phyloP scores from a whole-genome alignment of 2,797 vertebrate genomes.

The Mus spretus region DNA sequence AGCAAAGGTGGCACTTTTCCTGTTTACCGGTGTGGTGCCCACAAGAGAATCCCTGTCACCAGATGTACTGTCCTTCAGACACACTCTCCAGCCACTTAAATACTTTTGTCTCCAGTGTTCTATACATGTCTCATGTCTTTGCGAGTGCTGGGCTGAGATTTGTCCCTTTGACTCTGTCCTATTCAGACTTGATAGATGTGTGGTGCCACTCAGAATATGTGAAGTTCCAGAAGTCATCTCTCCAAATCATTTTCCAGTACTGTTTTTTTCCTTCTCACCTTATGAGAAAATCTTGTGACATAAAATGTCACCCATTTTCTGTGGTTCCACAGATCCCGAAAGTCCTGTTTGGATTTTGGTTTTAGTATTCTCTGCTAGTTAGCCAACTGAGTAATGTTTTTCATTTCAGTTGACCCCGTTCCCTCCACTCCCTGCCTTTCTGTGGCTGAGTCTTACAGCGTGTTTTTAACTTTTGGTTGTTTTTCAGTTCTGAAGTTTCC shows the following conservation, averaged over 20 bases:
- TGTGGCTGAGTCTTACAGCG: background rate
- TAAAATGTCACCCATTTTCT: background rate
- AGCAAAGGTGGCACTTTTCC: background rate
- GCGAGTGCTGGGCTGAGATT: background rate
- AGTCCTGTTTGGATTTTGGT: background rate
- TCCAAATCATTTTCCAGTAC: background rate
- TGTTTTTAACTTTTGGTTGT: background rate
- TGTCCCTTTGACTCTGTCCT: background rate
- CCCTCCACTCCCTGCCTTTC: slow-evolving; percentile 13
- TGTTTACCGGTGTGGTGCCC: background rate
- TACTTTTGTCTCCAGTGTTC: too few species aligned
- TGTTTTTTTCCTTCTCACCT: background rate
- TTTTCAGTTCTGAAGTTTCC: slow-evolving; percentile 49
- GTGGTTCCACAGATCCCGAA: background rate
- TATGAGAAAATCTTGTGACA: background rate
- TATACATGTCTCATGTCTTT: too few species aligned
- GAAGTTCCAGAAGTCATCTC: background rate
- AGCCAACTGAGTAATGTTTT: background rate
- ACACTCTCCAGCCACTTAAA: background rate
- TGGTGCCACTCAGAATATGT: background rate
- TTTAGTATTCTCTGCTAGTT: background rate
- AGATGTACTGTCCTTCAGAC: background rate
- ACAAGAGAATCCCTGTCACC: background rate
- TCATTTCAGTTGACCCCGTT: background rate
- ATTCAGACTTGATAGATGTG: background rate